phyloP scores from a whole-genome alignment of 2,888 invertebrate genomes.

The Dione juno region DNA sequence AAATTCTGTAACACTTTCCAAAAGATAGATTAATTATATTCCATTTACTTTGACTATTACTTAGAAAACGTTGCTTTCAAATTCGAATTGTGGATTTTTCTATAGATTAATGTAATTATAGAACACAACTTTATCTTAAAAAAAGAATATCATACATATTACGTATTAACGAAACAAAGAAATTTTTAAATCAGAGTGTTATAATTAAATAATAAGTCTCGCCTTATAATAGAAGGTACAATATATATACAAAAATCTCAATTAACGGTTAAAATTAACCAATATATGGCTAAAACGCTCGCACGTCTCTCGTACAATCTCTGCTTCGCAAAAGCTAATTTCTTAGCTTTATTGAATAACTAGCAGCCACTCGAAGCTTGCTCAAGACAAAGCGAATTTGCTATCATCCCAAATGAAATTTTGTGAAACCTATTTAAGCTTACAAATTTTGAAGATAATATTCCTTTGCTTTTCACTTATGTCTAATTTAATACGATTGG shows the following conservation, averaged over 20 bases:
- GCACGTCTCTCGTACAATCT: slow-evolving; percentile 7
- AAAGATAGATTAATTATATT: slow-evolving; percentile 29
- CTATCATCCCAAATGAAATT: slow-evolving; percentile 25
- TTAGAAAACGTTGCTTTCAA: slow-evolving; percentile 2
- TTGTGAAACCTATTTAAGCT: slow-evolving; percentile 26
- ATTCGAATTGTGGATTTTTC: background rate
- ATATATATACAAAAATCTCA: background rate
- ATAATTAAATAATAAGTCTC: too few species aligned
- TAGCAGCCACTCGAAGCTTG: slow-evolving; percentile 21
- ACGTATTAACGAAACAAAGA: too few species aligned
- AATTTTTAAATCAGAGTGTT: too few species aligned
- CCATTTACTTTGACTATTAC: slow-evolving; percentile 23
- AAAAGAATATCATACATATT: too few species aligned
- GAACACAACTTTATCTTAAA: background rate
- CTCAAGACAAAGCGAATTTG: slow-evolving; percentile 28
- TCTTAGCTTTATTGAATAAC: slow-evolving; percentile 26
- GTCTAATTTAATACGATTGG: background rate
- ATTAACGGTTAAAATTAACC: background rate
- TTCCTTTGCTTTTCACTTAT: background rate
- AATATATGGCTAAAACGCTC: background rate
- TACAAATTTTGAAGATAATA: slow-evolving; percentile 14
- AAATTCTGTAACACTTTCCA: slow-evolving; percentile 27
- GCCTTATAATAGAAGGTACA: too few species aligned
- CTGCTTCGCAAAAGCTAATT: slow-evolving; percentile 14
- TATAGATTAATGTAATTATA: background rate